phyloP scores from a whole-genome alignment of 2,888 invertebrate genomes.

The Chloroclysta siterata region DNA sequence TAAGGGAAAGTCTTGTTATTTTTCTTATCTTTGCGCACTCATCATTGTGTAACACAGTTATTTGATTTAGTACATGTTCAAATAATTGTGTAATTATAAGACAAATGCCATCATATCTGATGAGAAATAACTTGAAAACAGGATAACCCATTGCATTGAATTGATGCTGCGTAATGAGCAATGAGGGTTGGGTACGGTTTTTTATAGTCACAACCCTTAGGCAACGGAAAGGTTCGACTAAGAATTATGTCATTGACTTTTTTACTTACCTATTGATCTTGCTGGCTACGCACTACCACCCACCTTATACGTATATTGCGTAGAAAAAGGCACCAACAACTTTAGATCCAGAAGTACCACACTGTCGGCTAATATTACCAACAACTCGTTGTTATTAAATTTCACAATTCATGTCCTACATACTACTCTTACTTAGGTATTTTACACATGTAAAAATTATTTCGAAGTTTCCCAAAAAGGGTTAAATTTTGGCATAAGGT shows the following conservation, averaged over 20 bases:
- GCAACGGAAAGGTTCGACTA: no score
- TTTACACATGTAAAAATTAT: slow-evolving; percentile 32
- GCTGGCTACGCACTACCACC: no score
- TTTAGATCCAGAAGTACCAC: no score
- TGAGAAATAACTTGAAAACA: not conserved
- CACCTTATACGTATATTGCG: no score
- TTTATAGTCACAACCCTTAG: no score
- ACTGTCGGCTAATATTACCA: not conserved
- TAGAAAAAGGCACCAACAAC: no score
- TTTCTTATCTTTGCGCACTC: slow-evolving; percentile 15
- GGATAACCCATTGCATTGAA: not conserved
- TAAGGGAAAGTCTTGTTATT: slow-evolving; percentile 33
- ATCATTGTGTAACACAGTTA: slow-evolving; percentile 29
- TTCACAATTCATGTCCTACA: slow-evolving; percentile 24
- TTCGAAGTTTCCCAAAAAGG: slow-evolving; percentile 31
- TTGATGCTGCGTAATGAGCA: not conserved
- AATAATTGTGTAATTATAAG: not conserved
- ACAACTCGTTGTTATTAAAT: slow-evolving; percentile 10
- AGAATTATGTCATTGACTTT: not conserved
- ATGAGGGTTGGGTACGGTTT: no score
- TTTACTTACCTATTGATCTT: no score
- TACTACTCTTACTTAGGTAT: slow-evolving; percentile 29
- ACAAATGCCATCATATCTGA: not conserved
- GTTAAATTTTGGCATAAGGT: slow-evolving; percentile 28
- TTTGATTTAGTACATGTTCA: not conserved